Evolutionary conservation across 1,140 invertebrate genomes (phyloP), one percentile per base, ranked within the genome.

Genomic region (Formica selysi): DNA sequence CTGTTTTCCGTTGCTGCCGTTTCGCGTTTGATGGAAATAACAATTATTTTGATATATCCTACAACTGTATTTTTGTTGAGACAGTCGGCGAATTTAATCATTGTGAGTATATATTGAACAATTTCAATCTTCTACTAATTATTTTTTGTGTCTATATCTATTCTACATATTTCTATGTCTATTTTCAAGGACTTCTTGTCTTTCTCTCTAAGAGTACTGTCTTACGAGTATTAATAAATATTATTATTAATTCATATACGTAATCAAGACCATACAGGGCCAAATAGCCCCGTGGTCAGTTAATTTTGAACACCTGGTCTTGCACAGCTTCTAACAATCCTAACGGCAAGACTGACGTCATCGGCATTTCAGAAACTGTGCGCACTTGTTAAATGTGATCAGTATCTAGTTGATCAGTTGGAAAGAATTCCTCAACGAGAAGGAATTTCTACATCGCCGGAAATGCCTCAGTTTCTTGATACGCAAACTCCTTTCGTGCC

Each of bases 271-370:
- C 87, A 51, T 11, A 51, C 48, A 90, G 87, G 90, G 87, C 59
- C 51, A 74, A 64, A 11, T 65, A 91, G 85, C 86, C 80, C 71
- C 87, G n/a, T 87, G 90, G 76, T 87, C 86, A 92, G 91, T 91
- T 92, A 92, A 92, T 91, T 65, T 87, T 91, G 36, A 76, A 89
- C 54, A 81, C 90, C 48, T 91, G 86, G 87, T 68, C 90, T 36
- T 88, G 73, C 44, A 22, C 83, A 92, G 92, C 78, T 61, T 26
- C 70, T 64, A n/a, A 88, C 78, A 57, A 64, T 71, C 59, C 64
- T 70, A 13, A 76, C 10, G 29, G 64, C 61, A 73, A 61, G 1
- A n/a, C 11, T 65, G 32, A 80, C 73, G 16, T 51, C 41, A 4
- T 38, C 11, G 10, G 73, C 38, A 3, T 84, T 22, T 41, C 19